Base-by-base conservation (phyloP, 37 sponge, comb jelly and placozoan genomes). In the Oopsacas minuta region DNA sequence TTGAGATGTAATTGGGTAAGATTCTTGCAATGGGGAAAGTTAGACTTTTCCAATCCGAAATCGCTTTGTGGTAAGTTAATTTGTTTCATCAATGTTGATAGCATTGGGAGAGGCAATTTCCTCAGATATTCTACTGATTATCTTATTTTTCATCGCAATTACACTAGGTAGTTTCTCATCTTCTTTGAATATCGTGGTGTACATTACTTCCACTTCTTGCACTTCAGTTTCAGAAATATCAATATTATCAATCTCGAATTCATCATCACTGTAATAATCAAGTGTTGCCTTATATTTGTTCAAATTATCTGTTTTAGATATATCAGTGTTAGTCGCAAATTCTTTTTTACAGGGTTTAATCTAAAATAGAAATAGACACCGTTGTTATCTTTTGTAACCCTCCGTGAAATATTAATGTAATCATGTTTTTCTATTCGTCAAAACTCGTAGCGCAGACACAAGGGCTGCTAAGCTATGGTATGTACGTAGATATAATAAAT, bases 141-240 rank as follows among this genome's bases (percentile, higher is more conserved):
- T 61, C 28, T 61, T 34, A 32, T 61, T 34, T 61, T n/a, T 61
- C 75, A 61, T 61, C 30, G 17, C 75, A 61, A 61, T 61, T n/a
- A 61, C 22, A 25, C 30, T 61, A 10, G 28, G 22, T 61, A 61
- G 28, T 12, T 32, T 3, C 22, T 61, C 22, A 61, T n/a, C 75
- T 61, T 25, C 75, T 25, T 3, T 20, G 20, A 61, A 61, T 61
- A 61, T n/a, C 30, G 75, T 61, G 28, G 75, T 61, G 75, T 61
- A 25, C 75, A 61, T 61, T 20, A 12, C 75, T 12, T 61, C 75
- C 75, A 61, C 75, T n/a, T n/a, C n/a, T 61, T 61, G 75, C 75
- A 61, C 22, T 32, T 61, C 75, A 61, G 28, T 61, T 12, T 25
- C 75, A 25, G 75, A 12, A 5, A n/a, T 42, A 42, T 42, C 15